Conservation (phyloP, 2,797 vertebrate genomes). For the Diplodus sargus region DNA sequence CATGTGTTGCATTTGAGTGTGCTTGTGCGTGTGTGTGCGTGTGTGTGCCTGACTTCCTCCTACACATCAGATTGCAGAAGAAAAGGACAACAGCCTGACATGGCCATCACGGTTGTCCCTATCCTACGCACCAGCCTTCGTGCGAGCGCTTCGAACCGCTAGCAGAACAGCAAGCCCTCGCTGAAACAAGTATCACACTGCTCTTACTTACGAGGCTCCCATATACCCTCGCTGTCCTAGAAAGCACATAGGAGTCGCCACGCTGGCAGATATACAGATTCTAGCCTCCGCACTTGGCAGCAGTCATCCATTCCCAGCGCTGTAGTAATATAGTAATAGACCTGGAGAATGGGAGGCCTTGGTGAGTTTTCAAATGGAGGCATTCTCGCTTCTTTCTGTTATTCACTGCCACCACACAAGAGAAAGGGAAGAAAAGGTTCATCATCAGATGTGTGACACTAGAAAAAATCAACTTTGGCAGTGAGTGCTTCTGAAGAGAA, state of each 20-base stretch:
- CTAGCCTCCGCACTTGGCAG: conserved; percentile 63
- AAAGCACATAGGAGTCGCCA: conserved; percentile 58
- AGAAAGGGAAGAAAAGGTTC: conserved; percentile 32
- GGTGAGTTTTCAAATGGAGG: conserved; percentile 44
- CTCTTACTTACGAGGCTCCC: conserved; percentile 53
- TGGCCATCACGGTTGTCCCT: conserved; percentile 66
- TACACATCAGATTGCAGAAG: conserved; percentile 79
- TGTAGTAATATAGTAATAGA: conserved; percentile 49
- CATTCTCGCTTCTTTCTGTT: conserved; percentile 18
- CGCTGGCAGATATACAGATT: conserved; percentile 56
- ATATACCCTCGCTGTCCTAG: conserved; percentile 58
- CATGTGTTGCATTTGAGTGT: conserved; percentile 37
- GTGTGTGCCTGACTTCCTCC: conserved; percentile 67
- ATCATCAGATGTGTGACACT: conserved; percentile 55
- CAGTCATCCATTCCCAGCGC: conserved; percentile 27
- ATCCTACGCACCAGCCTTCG: conserved; percentile 83
- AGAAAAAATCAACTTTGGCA: conserved; percentile 46
- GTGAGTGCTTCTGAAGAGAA: conserved; percentile 45
- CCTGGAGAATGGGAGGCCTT: conserved; percentile 28
- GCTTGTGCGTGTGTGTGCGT: conserved; percentile 15
- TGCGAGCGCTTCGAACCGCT: conserved; percentile 68
- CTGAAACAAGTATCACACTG: conserved; percentile 49
- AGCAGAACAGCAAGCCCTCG: conserved; percentile 66
- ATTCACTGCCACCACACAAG: conserved; percentile 27
- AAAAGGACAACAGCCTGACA: conserved; percentile 81